Percentiles rank a stretch among this genome's conserved stretches.
Evolutionary conservation across 2,888 invertebrate genomes (phyloP).

Genomic region (Gastracanthus pulcherrimus): DNA sequence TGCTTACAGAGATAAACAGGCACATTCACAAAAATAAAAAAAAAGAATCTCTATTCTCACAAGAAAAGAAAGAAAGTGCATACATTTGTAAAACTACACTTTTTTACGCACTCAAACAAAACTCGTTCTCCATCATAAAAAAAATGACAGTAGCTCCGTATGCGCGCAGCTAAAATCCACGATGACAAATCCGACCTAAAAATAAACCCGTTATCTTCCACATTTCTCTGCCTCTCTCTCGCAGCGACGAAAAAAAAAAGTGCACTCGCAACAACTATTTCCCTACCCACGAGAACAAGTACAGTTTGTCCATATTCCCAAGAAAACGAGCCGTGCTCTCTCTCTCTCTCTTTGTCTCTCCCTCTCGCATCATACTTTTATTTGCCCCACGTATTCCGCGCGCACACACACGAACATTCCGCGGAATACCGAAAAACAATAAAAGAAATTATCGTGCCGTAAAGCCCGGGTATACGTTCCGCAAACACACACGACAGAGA

Average conservation of each 20-base stretch:
- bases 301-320: background rate
- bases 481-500: background rate
- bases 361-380: background rate
- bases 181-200: constrained; percentile 8
- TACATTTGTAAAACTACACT: background rate
- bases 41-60: background rate
- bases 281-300: background rate
- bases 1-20: background rate
- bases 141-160: too few relatives aligned
- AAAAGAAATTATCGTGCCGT: constrained; percentile 42
- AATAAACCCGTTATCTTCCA: background rate
- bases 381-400: constrained; percentile 7
- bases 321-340: too few relatives aligned
- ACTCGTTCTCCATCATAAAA: constrained; percentile 6
- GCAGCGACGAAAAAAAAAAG: background rate
- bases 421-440: constrained; percentile 27
- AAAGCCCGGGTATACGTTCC: background rate
- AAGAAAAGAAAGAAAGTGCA: background rate
- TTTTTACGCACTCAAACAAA: background rate
- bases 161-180: background rate
- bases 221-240: background rate
- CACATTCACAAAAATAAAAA: background rate
- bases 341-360: too few relatives aligned
- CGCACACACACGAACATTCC: background rate
- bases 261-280: background rate